Conservation (phyloP, 2,113 vertebrate genomes). For the Ptilorrhoa leucosticta region DNA sequence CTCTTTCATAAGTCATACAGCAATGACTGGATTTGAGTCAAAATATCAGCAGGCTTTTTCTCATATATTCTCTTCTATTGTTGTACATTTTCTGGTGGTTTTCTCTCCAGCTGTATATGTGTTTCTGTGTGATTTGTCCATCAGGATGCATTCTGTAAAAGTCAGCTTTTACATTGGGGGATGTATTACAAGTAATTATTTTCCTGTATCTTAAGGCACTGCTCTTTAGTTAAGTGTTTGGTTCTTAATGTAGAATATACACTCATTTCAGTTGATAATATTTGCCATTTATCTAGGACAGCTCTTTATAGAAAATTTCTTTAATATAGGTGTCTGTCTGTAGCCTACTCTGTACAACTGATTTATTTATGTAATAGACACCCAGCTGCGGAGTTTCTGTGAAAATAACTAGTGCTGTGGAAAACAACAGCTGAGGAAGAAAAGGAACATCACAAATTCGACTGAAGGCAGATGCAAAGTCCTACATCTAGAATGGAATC, state of each 20-base stretch:
- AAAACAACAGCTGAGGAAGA: not conserved
- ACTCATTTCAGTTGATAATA: not conserved
- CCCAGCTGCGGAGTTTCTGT: not conserved
- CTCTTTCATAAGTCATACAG: not conserved
- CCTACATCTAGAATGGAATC: not conserved
- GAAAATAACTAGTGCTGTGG: not conserved
- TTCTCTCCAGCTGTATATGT: not conserved
- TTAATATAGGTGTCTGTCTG: not conserved
- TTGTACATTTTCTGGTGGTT: not conserved
- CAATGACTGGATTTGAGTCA: not conserved
- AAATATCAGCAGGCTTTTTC: not conserved
- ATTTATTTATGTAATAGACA: not conserved
- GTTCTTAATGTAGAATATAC: not conserved
- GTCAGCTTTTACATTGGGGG: not conserved
- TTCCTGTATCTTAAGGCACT: not conserved
- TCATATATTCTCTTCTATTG: not conserved
- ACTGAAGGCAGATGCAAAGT: not conserved
- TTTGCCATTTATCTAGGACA: not conserved
- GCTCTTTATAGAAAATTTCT: not conserved
- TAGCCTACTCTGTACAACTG: not conserved
- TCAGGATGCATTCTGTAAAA: not conserved
- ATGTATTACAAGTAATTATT: not conserved
- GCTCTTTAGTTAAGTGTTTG: not conserved
- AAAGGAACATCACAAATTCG: not conserved
- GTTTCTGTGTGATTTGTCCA: not conserved